Percentiles rank a stretch among this genome's conserved stretches.
Evolutionary conservation across 1,140 invertebrate genomes (phyloP).

Genomic region (Prorops nasuta): DNA sequence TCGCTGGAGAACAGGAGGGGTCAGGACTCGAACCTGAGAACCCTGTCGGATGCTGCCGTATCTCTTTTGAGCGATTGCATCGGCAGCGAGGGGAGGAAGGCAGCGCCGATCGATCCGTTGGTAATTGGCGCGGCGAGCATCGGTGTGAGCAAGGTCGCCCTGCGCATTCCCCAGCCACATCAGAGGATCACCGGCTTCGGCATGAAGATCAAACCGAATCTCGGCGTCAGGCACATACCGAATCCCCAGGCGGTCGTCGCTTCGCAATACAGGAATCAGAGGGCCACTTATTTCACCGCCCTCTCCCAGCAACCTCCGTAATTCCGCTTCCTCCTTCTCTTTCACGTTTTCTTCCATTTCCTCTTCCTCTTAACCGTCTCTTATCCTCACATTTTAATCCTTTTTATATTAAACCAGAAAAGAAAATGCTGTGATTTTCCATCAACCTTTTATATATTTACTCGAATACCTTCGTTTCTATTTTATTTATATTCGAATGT

Average conservation of each 20-base stretch:
- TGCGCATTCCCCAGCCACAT: conserved; percentile 48
- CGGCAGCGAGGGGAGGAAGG: conserved; percentile 9
- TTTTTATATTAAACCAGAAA: no score
- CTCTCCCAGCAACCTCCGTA: conserved; percentile 33
- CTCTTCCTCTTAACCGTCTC: no score
- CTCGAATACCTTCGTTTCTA: no score
- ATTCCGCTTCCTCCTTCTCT: conserved; percentile 1
- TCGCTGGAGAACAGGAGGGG: conserved; percentile 22
- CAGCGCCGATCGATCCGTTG: conserved; percentile 14
- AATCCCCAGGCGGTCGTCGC: conserved; percentile 49
- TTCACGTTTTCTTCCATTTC: background rate
- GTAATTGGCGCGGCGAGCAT: conserved; percentile 13
- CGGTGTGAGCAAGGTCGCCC: conserved; percentile 33
- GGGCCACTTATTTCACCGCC: conserved; percentile 35
- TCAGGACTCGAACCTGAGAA: conserved; percentile 39
- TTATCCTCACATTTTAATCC: no score
- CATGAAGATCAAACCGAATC: conserved; percentile 48
- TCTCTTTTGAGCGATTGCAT: conserved; percentile 34
- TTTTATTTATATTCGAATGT: no score
- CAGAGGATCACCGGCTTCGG: conserved; percentile 45
- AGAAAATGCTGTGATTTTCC: no score
- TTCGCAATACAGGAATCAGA: conserved; percentile 49
- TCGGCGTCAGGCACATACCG: conserved; percentile 46
- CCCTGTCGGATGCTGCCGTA: conserved; percentile 44
- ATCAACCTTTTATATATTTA: no score